Evolutionary conservation across 2,888 invertebrate genomes (phyloP).

Genomic region (Phasia obesa): DNA sequence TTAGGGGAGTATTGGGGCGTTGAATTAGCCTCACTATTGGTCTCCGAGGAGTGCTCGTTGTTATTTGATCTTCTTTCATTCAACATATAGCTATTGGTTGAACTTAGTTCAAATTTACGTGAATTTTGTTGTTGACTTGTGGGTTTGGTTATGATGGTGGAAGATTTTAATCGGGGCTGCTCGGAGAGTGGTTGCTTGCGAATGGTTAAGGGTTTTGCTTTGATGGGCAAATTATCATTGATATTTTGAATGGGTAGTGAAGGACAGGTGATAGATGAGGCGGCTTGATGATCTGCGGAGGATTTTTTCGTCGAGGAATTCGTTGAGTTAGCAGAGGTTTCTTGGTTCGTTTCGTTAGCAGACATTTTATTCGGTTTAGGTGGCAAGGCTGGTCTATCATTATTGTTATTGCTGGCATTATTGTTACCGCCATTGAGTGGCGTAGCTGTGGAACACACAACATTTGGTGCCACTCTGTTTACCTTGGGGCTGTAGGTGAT

Average conservation of each 20-base stretch:
- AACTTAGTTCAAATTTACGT: conserved; percentile 69
- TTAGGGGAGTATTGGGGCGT: conserved; percentile 66
- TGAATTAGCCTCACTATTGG: conserved; percentile 54
- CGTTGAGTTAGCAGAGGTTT: conserved; percentile 22
- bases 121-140: conserved; percentile 57
- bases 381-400: conserved; percentile 88
- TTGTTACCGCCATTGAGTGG: conserved; percentile 25
- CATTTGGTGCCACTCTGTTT: conserved; percentile 82
- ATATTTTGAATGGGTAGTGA: conserved; percentile 76
- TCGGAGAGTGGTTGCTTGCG: conserved; percentile 92
- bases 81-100: conserved; percentile 42
- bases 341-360: conserved; percentile 74
- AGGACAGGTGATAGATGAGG: conserved; percentile 33
- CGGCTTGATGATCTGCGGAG: conserved; percentile 73
- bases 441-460: conserved; percentile 74
- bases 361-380: conserved; percentile 89
- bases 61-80: conserved; percentile 33
- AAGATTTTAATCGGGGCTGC: conserved; percentile 89
- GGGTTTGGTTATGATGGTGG: conserved; percentile 75
- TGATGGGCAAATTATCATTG: conserved; percentile 85
- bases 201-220: conserved; percentile 92
- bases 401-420: conserved; percentile 80
- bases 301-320: conserved; percentile 33
- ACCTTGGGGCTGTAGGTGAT: conserved; percentile 82
- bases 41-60: conserved; percentile 47